A percentile compares a stretch with the other conserved stretches of the same genome.
Conservation (phyloP, 2,888 invertebrate genomes). For the Dermolepida albohirtum region DNA sequence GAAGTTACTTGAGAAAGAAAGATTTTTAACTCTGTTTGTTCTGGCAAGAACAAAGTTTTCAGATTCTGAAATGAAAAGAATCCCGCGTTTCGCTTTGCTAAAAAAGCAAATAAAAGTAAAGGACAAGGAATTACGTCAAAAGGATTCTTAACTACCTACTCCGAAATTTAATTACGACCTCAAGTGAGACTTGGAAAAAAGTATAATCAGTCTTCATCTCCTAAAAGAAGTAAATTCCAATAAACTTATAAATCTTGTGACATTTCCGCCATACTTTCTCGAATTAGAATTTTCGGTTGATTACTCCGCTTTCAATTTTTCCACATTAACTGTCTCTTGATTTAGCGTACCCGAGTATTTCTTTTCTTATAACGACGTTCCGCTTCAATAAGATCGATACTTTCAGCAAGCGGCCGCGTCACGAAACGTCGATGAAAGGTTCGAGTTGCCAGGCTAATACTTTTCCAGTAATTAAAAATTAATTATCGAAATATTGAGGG, state of each 20-base stretch:
- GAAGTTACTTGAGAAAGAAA: too few species aligned
- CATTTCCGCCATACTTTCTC: background rate
- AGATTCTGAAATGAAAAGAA: too few species aligned
- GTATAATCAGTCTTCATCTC: too few species aligned
- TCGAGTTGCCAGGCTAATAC: constrained; percentile 48
- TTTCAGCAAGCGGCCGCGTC: background rate
- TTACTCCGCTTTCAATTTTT: constrained; percentile 4
- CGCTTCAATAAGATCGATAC: constrained; percentile 20
- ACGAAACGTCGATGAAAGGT: constrained; percentile 19
- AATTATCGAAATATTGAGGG: constrained; percentile 56
- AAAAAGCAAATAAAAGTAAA: too few species aligned
- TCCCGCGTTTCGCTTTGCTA: too few species aligned
- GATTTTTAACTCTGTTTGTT: too few species aligned
- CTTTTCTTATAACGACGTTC: constrained; percentile 3
- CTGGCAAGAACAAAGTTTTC: too few species aligned
- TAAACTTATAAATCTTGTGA: background rate
- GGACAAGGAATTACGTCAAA: too few species aligned
- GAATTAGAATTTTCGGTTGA: constrained; percentile 6
- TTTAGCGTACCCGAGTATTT: constrained; percentile 7
- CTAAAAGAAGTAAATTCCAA: too few species aligned
- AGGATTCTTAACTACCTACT: too few species aligned
- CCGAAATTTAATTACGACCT: too few species aligned
- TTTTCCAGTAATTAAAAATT: constrained; percentile 58
- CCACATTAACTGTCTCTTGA: constrained; percentile 5
- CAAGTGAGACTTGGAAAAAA: too few species aligned